Percentiles rank a stretch among this genome's conserved stretches.
phyloP scores from a whole-genome alignment of 2,113 vertebrate species.

The Tyto alba region DNA sequence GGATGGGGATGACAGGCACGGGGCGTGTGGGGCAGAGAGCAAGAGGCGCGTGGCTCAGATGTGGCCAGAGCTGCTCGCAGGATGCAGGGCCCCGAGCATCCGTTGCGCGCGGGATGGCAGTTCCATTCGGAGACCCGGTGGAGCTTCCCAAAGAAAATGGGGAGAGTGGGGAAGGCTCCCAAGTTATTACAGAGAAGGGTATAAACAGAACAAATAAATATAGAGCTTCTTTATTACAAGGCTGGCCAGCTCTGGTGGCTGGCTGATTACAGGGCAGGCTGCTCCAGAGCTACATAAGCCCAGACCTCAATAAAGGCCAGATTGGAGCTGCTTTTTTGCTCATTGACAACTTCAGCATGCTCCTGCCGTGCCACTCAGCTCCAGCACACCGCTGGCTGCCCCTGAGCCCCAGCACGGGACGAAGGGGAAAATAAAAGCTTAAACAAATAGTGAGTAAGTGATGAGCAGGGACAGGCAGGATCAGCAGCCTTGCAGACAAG shows the following conservation, averaged over 20 bases:
- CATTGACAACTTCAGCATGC: constrained; percentile 32
- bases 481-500: background rate
- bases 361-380: background rate
- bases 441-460: constrained; percentile 37
- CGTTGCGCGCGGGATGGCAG: background rate
- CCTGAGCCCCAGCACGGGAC: background rate
- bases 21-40: background rate
- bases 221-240: constrained; percentile 82
- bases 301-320: constrained; percentile 80
- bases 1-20: background rate
- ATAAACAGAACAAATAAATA: constrained; percentile 83
- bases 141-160: constrained; percentile 64
- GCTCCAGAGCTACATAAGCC: constrained; percentile 55
- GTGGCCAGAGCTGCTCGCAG: background rate
- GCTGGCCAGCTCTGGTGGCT: constrained; percentile 72
- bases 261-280: constrained; percentile 79
- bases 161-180: constrained; percentile 57
- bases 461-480: background rate
- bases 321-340: constrained; percentile 58
- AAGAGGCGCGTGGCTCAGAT: background rate
- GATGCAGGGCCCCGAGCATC: background rate
- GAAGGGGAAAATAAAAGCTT: constrained; percentile 22
- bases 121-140: background rate
- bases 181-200: constrained; percentile 79
- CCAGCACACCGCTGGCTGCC: background rate